Percentiles rank a stretch among this genome's conserved stretches.
These are phyloP conservation scores for Chrysemys picta DNA, from an alignment of 2,113 vertebrate genomes.

Conservation along the genomic window DNA sequence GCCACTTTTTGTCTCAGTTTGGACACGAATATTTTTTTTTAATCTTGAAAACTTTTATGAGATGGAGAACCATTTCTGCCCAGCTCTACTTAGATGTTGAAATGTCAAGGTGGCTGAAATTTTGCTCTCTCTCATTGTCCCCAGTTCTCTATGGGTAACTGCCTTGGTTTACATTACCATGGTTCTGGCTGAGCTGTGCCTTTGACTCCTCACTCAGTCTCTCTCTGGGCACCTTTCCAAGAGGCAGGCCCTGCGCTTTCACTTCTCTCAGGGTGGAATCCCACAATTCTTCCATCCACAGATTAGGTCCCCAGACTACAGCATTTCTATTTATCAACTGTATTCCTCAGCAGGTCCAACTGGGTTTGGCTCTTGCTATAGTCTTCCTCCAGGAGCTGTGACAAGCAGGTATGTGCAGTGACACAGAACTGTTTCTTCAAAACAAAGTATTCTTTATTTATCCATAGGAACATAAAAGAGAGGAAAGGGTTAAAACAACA, in stretches of 20 bases:
- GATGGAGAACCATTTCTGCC: too few species aligned
- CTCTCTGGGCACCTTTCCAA: background rate
- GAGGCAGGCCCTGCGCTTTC: background rate
- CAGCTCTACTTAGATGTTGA: too few species aligned
- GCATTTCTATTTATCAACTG: background rate
- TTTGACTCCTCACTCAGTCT: background rate
- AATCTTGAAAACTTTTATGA: too few species aligned
- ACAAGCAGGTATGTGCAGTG: background rate
- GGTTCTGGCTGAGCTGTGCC: background rate
- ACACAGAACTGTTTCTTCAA: background rate
- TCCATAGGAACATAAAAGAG: background rate
- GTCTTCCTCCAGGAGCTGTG: too few species aligned
- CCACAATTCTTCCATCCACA: background rate
- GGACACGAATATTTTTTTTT: too few species aligned
- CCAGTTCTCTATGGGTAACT: too few species aligned
- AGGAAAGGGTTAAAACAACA: background rate
- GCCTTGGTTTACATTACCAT: background rate
- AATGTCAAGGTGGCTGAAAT: background rate
- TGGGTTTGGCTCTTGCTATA: too few species aligned
- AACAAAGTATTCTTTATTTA: background rate
- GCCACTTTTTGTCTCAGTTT: too few species aligned
- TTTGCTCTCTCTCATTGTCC: background rate
- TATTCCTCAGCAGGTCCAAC: background rate
- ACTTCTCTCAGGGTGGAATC: background rate
- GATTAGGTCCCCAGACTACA: background rate